Evolutionary conservation across 2,113 vertebrate species (phyloP).

Genomic region (Oenanthe oenanthe): DNA sequence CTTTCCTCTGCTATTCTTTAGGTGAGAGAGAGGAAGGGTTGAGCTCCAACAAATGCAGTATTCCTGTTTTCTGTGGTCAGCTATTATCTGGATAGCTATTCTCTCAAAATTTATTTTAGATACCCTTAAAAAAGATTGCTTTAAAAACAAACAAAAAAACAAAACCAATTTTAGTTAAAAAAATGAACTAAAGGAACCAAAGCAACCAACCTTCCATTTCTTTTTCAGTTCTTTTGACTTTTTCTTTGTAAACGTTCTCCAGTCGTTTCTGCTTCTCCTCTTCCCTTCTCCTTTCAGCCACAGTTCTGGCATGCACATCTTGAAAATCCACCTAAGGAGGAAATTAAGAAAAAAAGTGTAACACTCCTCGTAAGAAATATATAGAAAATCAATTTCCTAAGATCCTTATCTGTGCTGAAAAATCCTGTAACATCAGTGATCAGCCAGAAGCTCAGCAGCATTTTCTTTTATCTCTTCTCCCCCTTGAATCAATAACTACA

Average conservation of each 20-base stretch:
- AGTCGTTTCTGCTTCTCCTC: constrained; percentile 85
- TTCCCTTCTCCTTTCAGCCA: constrained; percentile 83
- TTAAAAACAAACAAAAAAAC: background rate
- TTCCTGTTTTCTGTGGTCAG: background rate
- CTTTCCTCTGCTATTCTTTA: background rate
- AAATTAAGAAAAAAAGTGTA: background rate
- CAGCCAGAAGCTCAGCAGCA: constrained; percentile 4
- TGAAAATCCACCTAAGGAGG: constrained; percentile 90
- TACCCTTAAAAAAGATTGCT: background rate
- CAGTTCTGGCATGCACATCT: constrained; percentile 82
- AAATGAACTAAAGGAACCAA: background rate
- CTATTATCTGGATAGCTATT: background rate
- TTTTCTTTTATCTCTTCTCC: constrained; percentile 34
- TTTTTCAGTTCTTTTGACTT: constrained; percentile 78
- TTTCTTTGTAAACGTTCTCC: constrained; percentile 85
- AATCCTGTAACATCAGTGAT: constrained; percentile 1
- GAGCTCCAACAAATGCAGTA: background rate
- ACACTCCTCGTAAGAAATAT: background rate
- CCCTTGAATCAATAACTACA: constrained; percentile 45
- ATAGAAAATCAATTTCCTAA: constrained; percentile 57
- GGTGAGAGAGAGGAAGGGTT: background rate
- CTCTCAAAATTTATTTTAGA: background rate
- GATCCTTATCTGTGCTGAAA: constrained; percentile 52
- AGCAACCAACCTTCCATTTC: constrained; percentile 86
- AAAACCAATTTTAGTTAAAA: background rate